phyloP scores from a whole-genome alignment of 2,888 invertebrate species.

The Uropetala carovei region DNA sequence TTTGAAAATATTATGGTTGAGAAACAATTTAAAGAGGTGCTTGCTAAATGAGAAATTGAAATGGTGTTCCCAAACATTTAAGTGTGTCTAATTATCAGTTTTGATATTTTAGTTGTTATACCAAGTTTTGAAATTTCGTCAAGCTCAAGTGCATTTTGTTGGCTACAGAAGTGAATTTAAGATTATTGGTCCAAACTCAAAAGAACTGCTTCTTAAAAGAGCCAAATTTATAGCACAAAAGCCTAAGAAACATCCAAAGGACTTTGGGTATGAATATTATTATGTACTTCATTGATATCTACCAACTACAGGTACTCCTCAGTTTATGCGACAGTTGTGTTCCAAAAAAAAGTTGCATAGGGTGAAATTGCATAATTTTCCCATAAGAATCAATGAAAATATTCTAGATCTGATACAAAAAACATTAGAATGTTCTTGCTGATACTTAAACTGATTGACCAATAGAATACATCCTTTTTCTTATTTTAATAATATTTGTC shows the following conservation, averaged over 20 bases:
- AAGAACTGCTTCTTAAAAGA: slow-evolving; percentile 75
- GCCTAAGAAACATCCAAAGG: slow-evolving; percentile 75
- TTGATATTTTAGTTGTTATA: slow-evolving; percentile 70
- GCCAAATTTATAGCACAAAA: slow-evolving; percentile 76
- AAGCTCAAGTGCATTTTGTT: slow-evolving; percentile 73
- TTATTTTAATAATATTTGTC: no score
- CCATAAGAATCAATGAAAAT: no score
- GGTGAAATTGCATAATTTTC: no score
- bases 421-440: no score
- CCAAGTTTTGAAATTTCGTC: slow-evolving; percentile 65
- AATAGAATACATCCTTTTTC: no score
- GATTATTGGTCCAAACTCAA: slow-evolving; percentile 75
- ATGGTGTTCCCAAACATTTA: not conserved
- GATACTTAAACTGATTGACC: no score
- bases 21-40: slow-evolving; percentile 74
- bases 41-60: slow-evolving; percentile 50
- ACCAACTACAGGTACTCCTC: no score
- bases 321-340: no score
- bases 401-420: no score
- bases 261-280: slow-evolving; percentile 73
- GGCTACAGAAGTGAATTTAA: slow-evolving; percentile 76
- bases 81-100: slow-evolving; percentile 15
- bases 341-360: no score
- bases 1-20: slow-evolving; percentile 76
- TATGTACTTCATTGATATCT: not conserved